phyloP scores from a whole-genome alignment of 1,140 invertebrate genomes.

The Arion vulgaris region DNA sequence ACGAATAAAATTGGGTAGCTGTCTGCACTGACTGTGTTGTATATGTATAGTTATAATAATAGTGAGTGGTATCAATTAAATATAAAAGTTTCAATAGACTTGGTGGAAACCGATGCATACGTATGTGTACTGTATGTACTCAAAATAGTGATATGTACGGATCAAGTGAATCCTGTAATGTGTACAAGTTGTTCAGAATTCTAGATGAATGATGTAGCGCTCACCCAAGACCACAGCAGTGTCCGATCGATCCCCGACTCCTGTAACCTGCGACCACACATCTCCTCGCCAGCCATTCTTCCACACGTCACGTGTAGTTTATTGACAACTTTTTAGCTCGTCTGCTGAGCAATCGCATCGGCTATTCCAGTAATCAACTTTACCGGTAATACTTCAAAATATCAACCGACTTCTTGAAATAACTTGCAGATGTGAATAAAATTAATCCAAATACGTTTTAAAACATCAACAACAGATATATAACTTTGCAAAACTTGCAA shows the following conservation, averaged over 20 bases:
- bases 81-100: too few species aligned
- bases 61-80: too few species aligned
- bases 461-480: not conserved
- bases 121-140: too few species aligned
- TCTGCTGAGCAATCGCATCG: slow-evolving; percentile 9
- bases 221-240: slow-evolving; percentile 12
- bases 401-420: not conserved
- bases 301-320: slow-evolving; percentile 30
- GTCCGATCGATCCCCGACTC: not conserved
- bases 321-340: slow-evolving; percentile 35
- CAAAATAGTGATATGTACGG: too few species aligned
- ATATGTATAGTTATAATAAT: too few species aligned
- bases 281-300: not conserved
- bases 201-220: not conserved
- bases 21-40: too few species aligned
- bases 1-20: too few species aligned
- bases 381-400: not conserved
- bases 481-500: not conserved
- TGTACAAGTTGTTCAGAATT: too few species aligned
- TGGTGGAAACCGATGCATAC: too few species aligned
- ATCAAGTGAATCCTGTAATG: too few species aligned
- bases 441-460: not conserved
- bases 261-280: not conserved
- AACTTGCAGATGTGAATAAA: not conserved
- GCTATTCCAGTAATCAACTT: slow-evolving; percentile 18